Conservation (phyloP, 1,140 invertebrate genomes). For the Temnothorax nylanderi region DNA sequence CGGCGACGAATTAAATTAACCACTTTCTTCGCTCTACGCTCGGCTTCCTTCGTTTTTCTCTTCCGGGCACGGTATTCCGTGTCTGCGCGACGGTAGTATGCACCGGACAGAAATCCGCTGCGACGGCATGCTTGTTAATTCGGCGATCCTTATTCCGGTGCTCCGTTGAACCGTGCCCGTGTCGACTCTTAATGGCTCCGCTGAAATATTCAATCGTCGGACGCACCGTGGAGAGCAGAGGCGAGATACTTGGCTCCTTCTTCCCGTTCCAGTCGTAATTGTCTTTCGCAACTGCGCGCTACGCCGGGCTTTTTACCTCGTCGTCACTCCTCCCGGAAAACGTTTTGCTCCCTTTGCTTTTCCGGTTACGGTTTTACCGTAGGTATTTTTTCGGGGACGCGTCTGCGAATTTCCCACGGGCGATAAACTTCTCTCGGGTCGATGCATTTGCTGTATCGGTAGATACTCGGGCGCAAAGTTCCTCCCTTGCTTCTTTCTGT, state of each 20-base stretch:
- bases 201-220: conserved; percentile 62
- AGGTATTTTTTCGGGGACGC: conserved; percentile 36
- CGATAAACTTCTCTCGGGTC: conserved; percentile 59
- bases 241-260: conserved; percentile 19
- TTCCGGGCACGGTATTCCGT: conserved; percentile 12
- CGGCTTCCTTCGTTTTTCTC: conserved; percentile 37
- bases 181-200: conserved; percentile 64
- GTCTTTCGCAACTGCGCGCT: conserved; percentile 46
- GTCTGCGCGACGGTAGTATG: not conserved
- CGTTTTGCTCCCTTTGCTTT: not conserved
- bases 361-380: conserved; percentile 24
- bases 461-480: conserved; percentile 19
- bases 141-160: conserved; percentile 45
- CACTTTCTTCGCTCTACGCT: conserved; percentile 50
- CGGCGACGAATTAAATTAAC: conserved; percentile 54
- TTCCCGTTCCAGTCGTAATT: conserved; percentile 29
- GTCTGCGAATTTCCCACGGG: conserved; percentile 52
- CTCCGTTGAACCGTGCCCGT: conserved; percentile 48
- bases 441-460: conserved; percentile 40
- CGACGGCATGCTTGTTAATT: conserved; percentile 63
- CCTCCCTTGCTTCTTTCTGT: not conserved
- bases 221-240: conserved; percentile 11
- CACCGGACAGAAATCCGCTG: conserved; percentile 29
- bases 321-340: not conserved
- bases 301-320: conserved; percentile 35